Conservation (phyloP, 2,113 vertebrate genomes). For the Macrotus californicus region DNA sequence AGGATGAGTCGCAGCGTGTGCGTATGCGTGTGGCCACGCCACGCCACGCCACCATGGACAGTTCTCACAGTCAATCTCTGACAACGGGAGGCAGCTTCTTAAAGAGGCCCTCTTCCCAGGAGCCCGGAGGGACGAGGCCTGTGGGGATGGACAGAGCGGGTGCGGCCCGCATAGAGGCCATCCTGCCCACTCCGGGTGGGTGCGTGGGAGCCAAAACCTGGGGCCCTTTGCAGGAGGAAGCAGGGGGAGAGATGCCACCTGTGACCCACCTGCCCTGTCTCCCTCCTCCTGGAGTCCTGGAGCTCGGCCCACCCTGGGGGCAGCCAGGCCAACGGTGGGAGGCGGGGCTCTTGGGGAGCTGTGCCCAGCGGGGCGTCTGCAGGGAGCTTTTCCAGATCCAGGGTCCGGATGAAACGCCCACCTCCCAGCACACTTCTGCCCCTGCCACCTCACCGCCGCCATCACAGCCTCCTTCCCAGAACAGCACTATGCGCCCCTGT, state of each 20-base stretch:
- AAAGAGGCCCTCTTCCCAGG: constrained; percentile 77
- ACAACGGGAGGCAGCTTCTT: constrained; percentile 79
- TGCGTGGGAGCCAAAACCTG: background rate
- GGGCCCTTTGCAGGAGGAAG: background rate
- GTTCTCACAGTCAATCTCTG: constrained; percentile 86
- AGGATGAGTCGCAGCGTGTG: constrained; percentile 89
- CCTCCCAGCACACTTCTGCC: accelerated
- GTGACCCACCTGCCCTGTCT: background rate
- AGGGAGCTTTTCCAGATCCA: background rate
- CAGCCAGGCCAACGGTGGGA: accelerated
- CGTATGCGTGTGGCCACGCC: constrained; percentile 88
- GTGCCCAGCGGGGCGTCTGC: accelerated
- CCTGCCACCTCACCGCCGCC: background rate
- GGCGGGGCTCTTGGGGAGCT: background rate
- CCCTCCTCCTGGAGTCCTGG: no score
- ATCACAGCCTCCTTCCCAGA: no score
- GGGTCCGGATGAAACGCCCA: background rate
- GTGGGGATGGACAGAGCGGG: background rate
- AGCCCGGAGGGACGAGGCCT: background rate
- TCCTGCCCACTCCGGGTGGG: background rate
- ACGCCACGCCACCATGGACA: no score
- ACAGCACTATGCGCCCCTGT: no score
- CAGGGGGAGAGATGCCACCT: no score
- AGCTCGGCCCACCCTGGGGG: background rate
- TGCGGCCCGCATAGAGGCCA: background rate